These are phyloP conservation scores for Nematostella vectensis DNA, from an alignment of 92 coral and sea anemone genomes.

Conservation along the genomic window DNA sequence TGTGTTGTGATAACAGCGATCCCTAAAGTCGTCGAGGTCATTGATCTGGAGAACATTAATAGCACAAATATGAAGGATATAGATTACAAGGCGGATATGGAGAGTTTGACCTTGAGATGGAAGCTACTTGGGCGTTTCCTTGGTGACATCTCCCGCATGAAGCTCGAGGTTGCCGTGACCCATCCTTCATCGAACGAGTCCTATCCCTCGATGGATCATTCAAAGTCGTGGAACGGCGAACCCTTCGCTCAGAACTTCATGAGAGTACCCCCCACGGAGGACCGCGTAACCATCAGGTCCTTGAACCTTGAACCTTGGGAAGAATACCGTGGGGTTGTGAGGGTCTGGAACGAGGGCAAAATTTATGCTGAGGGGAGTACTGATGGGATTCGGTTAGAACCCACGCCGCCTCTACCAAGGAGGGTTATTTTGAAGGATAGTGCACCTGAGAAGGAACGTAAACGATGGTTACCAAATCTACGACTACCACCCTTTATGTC, in stretches of 20 bases:
- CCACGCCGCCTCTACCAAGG: constrained; percentile 56
- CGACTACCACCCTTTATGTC: constrained; percentile 50
- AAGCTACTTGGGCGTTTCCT: constrained; percentile 43
- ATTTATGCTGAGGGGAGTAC: constrained; percentile 60
- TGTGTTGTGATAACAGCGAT: constrained; percentile 42
- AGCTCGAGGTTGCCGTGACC: constrained; percentile 72
- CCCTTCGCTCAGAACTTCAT: constrained; percentile 63
- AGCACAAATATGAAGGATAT: constrained; percentile 46
- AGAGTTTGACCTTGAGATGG: constrained; percentile 70
- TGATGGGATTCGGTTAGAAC: constrained; percentile 74
- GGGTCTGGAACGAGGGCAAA: constrained; percentile 65
- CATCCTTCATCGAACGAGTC: constrained; percentile 43
- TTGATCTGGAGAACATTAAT: constrained; percentile 25
- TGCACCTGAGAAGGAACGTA: constrained; percentile 57
- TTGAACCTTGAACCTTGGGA: constrained; percentile 50
- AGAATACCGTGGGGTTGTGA: constrained; percentile 68
- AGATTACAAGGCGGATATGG: constrained; percentile 74
- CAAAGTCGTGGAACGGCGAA: constrained; percentile 76
- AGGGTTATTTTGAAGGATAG: constrained; percentile 42
- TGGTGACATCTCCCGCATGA: constrained; percentile 59
- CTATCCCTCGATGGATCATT: constrained; percentile 28
- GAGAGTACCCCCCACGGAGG: constrained; percentile 52
- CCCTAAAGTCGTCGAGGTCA: constrained; percentile 50
- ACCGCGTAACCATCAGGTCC: constrained; percentile 49
- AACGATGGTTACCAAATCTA: constrained; percentile 70